Evolutionary conservation across 1,140 invertebrate genomes (phyloP), one percentile per base, ranked within the genome.

Genomic region (Sarcophaga peregrina): DNA sequence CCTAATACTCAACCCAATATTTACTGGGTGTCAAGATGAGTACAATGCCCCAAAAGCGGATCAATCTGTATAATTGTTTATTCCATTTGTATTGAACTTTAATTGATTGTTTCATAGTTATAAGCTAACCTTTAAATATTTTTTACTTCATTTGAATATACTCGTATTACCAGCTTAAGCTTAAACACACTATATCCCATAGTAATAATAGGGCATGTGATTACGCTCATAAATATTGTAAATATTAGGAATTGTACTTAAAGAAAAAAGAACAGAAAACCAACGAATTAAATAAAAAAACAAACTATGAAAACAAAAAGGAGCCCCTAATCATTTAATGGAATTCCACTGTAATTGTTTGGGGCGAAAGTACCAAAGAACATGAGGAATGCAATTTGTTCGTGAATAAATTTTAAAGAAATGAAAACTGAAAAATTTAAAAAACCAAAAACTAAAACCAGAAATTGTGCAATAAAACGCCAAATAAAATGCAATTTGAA

Each of bases 331-430:
- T 58, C 54, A n/a, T 58, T 13, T 58, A 58, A 58, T 58, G 62
- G 62, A 20, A 68, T 68, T 68, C 20, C 17, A 20, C 62, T 1
- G 62, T 25, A 68, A 68, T 68, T 68, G 17, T 68, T 68, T 68
- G 20, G 62, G 17, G 62, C 20, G 4, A 37, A 68, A 17, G n/a
- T 25, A 68, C 62, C 17, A 68, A 20, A 7, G 54, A 68, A 68
- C 62, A 10, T 68, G 20, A 68, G 8, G 17, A 5, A 25, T 8
- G 20, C 62, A 68, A 68, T 20, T 68, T 68, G 62, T 20, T 20
- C 62, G 20, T 68, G 62, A 68, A 68, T 68, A 68, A 17, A 68
- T 68, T 68, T 68, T 25, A 68, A 68, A 68, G 62, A 10, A 68
- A 68, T 25, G 8, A 0, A 68, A 68, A 68, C n/a, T 17, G 8